phyloP scores from a whole-genome alignment of 2,797 vertebrate genomes.

The Luscinia luscinia region DNA sequence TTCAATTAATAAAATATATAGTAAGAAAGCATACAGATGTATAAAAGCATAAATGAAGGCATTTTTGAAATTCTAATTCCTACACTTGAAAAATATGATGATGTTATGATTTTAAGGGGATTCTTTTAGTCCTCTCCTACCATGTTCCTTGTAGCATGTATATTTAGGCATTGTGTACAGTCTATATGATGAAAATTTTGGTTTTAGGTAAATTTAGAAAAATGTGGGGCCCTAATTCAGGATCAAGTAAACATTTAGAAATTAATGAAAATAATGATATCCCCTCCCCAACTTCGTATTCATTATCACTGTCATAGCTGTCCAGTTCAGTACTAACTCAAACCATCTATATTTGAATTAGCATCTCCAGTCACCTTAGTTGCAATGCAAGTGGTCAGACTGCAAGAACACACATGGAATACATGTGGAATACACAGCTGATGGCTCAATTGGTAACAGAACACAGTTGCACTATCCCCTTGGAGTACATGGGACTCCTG shows the following conservation, averaged over 20 bases:
- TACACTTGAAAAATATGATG: neutral
- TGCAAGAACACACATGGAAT: neutral
- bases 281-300: neutral
- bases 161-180: neutral
- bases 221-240: neutral
- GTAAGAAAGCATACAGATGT: neutral
- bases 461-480: neutral
- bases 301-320: neutral
- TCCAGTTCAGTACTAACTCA: neutral
- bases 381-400: neutral
- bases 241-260: neutral
- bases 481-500: neutral
- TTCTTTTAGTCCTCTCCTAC: neutral
- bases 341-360: neutral
- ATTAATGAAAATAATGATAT: neutral
- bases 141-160: accelerated
- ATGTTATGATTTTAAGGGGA: neutral
- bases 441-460: neutral
- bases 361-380: neutral
- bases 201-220: neutral
- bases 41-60: neutral
- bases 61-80: neutral
- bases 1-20: constrained; percentile 36
- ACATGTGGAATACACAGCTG: too few species aligned
- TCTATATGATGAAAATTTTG: neutral